phyloP scores from a whole-genome alignment of 2,113 vertebrate species.

The Fregetta grallaria region DNA sequence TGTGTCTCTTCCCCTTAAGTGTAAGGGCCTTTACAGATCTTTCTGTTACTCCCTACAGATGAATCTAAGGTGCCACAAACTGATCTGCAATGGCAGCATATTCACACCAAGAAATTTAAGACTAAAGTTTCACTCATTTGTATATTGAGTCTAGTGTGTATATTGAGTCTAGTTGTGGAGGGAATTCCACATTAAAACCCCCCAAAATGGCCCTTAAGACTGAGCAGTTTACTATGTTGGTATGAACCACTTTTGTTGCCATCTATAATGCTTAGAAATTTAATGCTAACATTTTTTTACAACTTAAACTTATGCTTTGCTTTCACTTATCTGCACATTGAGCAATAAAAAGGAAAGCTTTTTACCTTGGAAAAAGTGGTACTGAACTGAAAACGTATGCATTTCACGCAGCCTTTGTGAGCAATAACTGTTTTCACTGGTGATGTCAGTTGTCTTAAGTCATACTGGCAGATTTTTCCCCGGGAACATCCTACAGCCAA shows the following conservation, averaged over 20 bases:
- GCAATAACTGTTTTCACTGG: slow-evolving; percentile 84
- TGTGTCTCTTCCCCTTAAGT: neutral
- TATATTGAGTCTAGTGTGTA: neutral
- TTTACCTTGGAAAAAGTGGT: slow-evolving; percentile 81
- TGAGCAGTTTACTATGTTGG: neutral
- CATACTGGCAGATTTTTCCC: slow-evolving; percentile 92
- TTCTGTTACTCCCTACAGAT: neutral
- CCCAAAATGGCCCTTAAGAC: neutral
- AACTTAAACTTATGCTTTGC: neutral
- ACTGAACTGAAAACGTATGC: slow-evolving; percentile 86
- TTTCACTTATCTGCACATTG: neutral
- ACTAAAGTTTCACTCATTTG: neutral
- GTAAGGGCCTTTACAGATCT: neutral
- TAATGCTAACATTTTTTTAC: neutral
- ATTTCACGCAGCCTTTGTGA: slow-evolving; percentile 94
- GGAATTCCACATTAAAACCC: neutral
- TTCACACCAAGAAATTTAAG: neutral
- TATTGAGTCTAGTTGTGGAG: neutral
- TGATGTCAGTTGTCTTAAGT: slow-evolving; percentile 89
- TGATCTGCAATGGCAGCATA: neutral
- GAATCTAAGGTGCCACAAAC: neutral
- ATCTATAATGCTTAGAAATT: neutral
- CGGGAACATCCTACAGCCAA: slow-evolving; percentile 90
- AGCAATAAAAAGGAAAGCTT: neutral
- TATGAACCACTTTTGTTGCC: neutral